phyloP scores from a whole-genome alignment of 2,113 vertebrate species.

The Centropus unirufus region DNA sequence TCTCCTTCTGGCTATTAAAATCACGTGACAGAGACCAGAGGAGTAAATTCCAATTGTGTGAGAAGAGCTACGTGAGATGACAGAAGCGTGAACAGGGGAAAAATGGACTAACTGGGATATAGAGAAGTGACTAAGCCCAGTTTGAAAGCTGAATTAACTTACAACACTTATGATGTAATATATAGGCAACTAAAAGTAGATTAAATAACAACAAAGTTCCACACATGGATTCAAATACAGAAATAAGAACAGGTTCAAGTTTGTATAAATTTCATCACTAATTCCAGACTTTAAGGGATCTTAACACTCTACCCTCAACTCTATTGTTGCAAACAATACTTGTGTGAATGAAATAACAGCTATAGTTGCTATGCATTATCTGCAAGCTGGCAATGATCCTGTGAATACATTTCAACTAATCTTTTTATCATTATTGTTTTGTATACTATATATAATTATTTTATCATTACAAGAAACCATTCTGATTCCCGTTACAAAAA shows the following conservation, averaged over 20 bases:
- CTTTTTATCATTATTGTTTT: neutral
- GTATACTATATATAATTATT: too few relatives aligned
- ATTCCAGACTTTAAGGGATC: neutral
- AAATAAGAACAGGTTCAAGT: neutral
- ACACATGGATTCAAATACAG: neutral
- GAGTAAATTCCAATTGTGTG: neutral
- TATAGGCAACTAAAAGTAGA: neutral
- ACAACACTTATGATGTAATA: neutral
- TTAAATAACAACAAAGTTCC: too few relatives aligned
- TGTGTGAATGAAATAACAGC: neutral
- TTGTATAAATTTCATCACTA: neutral
- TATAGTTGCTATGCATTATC: neutral
- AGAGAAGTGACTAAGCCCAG: neutral
- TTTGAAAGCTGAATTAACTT: neutral
- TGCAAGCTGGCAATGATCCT: neutral
- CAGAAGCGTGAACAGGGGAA: neutral
- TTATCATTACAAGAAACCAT: neutral
- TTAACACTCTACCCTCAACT: neutral
- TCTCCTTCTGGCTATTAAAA: neutral
- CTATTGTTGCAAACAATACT: neutral
- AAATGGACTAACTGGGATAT: neutral
- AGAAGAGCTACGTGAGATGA: neutral
- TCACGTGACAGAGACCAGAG: neutral
- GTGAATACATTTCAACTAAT: neutral
- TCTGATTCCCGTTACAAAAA: neutral